Base-by-base conservation (phyloP, 2,797 vertebrate genomes). In the Cyclura pinguis region DNA sequence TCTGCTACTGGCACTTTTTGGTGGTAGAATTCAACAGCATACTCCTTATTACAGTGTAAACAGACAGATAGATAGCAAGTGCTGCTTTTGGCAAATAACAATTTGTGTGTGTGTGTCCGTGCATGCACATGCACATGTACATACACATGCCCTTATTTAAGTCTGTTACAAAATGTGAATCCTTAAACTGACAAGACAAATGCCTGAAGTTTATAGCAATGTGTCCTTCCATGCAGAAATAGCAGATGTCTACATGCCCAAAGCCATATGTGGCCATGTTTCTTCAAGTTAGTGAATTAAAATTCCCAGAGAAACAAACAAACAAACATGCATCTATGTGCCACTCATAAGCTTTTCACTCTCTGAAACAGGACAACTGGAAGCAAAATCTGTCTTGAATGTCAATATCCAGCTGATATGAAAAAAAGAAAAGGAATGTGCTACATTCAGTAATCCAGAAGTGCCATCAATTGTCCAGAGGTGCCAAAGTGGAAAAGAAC, bases 211-310 rank as follows among this genome's bases (percentile, higher is more conserved):
- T 55, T 92, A 27, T 72, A 86, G 0, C 1, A 29, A 82, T 13
- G 90, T 78, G 69, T 85, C 47, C 42, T 91, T 83, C 86, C 87
- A 86, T 13, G 62, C 24, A 73, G 55, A 88, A 93, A 94, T 84
- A 89, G 55, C 27, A 86, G 57, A 85, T 24, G 38, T 74, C 88
- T 83, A 62, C 88, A 50, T 73, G 29, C 29, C 84, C 76, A 55
- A 74, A 94, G 91, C 72, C 88, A 85, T 73, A 32, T 12, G 29
- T 0, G 52, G 62, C 22, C 59, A 84, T 0, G 18, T 3, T 94
- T 83, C 22, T 42, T 80, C 4, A 80, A 57, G 27, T 59, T 64
- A 88, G 29, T 3, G 29, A 91, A 88, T 90, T 93, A 35, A 91
- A 92, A 93, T 82, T 88, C 74, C 89, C 81, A 62, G 6, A 72